Evolutionary conservation across 2,888 invertebrate genomes (phyloP).

Genomic region (Muschampia staudingeri): DNA sequence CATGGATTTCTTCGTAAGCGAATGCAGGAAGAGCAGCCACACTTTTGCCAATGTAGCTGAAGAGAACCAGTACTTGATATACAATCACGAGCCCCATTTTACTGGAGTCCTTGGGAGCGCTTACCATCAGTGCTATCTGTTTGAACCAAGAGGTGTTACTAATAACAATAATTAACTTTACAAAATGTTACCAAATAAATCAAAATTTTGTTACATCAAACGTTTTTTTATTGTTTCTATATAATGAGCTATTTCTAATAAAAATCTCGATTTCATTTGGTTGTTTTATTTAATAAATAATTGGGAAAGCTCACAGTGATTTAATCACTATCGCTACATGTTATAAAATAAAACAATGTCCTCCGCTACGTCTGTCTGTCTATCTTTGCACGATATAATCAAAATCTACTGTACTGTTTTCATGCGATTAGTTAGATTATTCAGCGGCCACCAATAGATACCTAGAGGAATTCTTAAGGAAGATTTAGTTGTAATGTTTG

Average conservation of each 20-base stretch:
- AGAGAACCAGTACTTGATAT: constrained; percentile 92
- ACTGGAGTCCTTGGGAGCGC: constrained; percentile 91
- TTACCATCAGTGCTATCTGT: constrained; percentile 93
- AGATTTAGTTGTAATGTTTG: no score
- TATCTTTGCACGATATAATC: no score
- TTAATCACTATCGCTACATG: no score
- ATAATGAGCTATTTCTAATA: not conserved
- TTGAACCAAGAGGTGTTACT: constrained; percentile 84
- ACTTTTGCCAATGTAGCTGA: constrained; percentile 89
- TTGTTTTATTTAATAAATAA: not conserved
- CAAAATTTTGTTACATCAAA: not conserved
- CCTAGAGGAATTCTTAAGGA: no score
- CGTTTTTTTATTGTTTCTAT: not conserved
- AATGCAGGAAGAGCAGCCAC: constrained; percentile 93
- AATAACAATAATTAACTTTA: not conserved
- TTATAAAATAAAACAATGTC: no score
- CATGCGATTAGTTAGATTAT: no score
- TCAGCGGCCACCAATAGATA: no score
- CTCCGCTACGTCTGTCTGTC: no score
- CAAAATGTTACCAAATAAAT: not conserved
- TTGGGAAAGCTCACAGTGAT: no score
- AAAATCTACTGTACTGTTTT: no score
- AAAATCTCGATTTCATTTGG: not conserved
- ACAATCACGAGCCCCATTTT: constrained; percentile 93
- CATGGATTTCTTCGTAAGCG: constrained; percentile 95